Percentiles rank a stretch among this genome's conserved stretches.
phyloP scores from a whole-genome alignment of 2,888 invertebrate genomes.

The Ctena decussata region DNA sequence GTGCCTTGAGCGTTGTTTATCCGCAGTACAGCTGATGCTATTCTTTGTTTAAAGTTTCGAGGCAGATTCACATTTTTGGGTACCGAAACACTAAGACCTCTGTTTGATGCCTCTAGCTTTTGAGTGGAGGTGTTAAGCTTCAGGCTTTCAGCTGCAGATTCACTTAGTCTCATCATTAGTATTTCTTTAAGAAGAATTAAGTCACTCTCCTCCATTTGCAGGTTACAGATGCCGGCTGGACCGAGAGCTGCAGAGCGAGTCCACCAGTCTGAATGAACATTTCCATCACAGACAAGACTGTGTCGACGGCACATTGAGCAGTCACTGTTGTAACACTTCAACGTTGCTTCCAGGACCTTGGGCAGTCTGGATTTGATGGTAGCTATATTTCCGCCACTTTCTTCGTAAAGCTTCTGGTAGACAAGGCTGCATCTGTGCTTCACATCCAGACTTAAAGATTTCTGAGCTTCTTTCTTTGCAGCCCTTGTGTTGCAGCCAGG shows the following conservation, averaged over 20 bases:
- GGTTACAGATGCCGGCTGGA: not conserved
- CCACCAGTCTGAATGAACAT: not conserved
- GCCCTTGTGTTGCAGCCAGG: not conserved
- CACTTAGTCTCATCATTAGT: constrained; percentile 16
- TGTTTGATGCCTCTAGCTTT: constrained; percentile 7
- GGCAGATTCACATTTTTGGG: not conserved
- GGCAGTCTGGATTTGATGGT: not conserved
- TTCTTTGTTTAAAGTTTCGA: not conserved
- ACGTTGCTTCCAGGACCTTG: not conserved
- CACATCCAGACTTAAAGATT: not conserved
- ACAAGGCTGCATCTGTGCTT: not conserved
- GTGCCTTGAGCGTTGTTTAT: too few species aligned
- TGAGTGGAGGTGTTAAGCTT: not conserved
- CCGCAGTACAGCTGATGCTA: not conserved
- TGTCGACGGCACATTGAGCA: constrained; percentile 1
- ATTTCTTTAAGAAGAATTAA: not conserved
- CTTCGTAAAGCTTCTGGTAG: not conserved
- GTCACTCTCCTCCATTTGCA: constrained; percentile 4
- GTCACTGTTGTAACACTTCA: not conserved
- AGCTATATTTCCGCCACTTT: not conserved
- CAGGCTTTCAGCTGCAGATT: not conserved
- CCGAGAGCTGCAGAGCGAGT: not conserved
- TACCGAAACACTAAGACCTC: not conserved
- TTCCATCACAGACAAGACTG: not conserved
- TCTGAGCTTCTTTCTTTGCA: not conserved